These are phyloP conservation scores for Cenopis cana DNA, from an alignment of 2,888 invertebrate species.

Conservation along the genomic window DNA sequence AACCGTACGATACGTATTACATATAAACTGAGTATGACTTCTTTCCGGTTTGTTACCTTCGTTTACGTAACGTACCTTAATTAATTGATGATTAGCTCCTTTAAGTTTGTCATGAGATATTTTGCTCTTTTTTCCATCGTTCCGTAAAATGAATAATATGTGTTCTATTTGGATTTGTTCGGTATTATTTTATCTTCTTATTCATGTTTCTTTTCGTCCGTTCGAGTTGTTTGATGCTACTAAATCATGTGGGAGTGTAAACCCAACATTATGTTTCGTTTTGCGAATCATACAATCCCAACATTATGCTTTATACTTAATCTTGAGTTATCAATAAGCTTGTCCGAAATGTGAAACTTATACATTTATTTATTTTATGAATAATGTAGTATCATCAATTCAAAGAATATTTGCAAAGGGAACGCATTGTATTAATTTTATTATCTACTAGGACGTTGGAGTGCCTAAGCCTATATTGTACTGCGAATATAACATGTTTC, in stretches of 20 bases:
- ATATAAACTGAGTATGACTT: conserved; percentile 26
- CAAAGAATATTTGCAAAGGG: background rate
- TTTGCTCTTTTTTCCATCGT: conserved; percentile 14
- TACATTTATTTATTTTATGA: background rate
- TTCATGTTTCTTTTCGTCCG: no score
- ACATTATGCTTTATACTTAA: background rate
- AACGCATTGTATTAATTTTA: background rate
- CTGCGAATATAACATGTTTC: background rate
- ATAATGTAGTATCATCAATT: background rate
- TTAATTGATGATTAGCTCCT: conserved; percentile 24
- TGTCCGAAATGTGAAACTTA: background rate
- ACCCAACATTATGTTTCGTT: background rate
- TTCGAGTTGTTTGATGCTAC: no score
- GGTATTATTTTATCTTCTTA: background rate
- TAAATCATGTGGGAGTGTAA: background rate
- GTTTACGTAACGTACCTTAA: conserved; percentile 22
- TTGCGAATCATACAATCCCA: background rate
- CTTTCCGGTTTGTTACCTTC: conserved; percentile 40
- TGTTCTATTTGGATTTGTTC: background rate
- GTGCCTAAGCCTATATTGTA: no score
- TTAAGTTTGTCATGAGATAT: conserved; percentile 13
- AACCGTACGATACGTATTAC: conserved; percentile 29
- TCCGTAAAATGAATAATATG: background rate
- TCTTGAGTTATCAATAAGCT: background rate
- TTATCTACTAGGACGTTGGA: background rate